Base-by-base conservation (phyloP, 37 sponge, comb jelly and placozoan species). In the Dysidea cf. avara region DNA sequence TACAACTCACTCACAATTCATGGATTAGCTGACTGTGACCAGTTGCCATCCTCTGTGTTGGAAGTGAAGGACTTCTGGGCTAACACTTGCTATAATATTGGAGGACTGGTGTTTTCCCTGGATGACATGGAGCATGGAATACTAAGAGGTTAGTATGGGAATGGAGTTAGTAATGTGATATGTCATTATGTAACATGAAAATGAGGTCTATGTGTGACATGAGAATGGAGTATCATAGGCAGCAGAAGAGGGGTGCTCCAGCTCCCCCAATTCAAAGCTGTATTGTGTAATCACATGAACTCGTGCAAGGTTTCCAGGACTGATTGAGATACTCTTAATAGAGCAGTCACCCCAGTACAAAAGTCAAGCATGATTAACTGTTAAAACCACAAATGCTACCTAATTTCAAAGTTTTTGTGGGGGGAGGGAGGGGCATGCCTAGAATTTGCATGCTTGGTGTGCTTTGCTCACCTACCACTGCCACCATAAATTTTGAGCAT, bases 81-180 rank as follows among this genome's bases (percentile, higher is more conserved):
- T 29, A 34, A 21, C 28, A 93, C 89, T 22, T 75, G 75, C 52
- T 93, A 93, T 58, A 61, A 68, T 43, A 88, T 93, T 37, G 86
- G 83, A 48, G 94, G 89, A 16, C 66, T 55, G 17, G 56, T 85
- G 7, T 88, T 57, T 69, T 88, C 89, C 5, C 80, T 93, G 61
- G 94, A 93, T 68, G 94, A 93, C 60, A 87, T 93, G 32, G 94
- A 93, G 38, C 94, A 93, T 72, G 94, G 94, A 7, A 64, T 93
- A 9, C 76, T 93, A 16, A 76, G 94, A 77, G 91, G 91, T 91
- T 43, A 34, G 81, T 52, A 25, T 64, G 65, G 25, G 58, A 28
- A 56, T 56, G 25, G 7, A 26, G 14, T 56, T 56, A 26, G 52
- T 49, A 18, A 16, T 13, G 13, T 16, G 52, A 49, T 49, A 49